Conservation (phyloP, 2,888 invertebrate species). For the Ormyrus rosae region DNA sequence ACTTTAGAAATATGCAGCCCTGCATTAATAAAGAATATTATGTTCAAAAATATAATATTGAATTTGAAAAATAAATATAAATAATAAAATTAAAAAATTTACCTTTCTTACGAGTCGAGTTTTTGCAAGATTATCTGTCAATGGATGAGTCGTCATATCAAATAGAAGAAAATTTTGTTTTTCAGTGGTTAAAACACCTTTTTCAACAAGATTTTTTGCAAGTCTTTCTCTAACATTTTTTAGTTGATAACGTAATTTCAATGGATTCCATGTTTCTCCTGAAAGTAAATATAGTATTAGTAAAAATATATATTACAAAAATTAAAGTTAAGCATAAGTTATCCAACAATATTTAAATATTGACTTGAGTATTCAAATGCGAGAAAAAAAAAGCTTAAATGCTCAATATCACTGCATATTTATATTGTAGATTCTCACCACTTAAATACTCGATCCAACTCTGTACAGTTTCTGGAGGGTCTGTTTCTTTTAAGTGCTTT, state of each 20-base stretch:
- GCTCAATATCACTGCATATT: not conserved
- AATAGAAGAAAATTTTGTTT: slow-evolving; percentile 99
- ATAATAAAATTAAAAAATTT: slow-evolving; percentile 43
- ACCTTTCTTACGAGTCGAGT: slow-evolving; percentile 97
- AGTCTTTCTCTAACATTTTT: slow-evolving; percentile 99
- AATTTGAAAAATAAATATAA: not conserved
- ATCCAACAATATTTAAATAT: no score
- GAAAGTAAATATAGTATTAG: slow-evolving; percentile 61
- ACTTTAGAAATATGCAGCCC: slow-evolving; percentile 6
- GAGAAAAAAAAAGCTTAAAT: no score
- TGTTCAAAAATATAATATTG: not conserved
- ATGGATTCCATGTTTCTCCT: slow-evolving; percentile 99
- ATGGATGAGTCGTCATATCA: slow-evolving; percentile 99
- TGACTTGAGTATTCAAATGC: no score
- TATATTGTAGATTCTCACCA: slow-evolving; percentile 80
- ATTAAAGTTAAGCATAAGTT: not conserved
- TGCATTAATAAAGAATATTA: slow-evolving; percentile 23
- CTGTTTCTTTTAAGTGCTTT: slow-evolving; percentile 98
- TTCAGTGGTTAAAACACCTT: slow-evolving; percentile 98
- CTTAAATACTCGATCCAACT: slow-evolving; percentile 99
- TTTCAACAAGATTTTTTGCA: slow-evolving; percentile 99
- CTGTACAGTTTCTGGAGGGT: slow-evolving; percentile 97
- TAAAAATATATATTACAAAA: slow-evolving; percentile 35
- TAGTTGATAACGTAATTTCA: slow-evolving; percentile 97
- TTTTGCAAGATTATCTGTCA: slow-evolving; percentile 96